A percentile compares a stretch with the other conserved stretches of the same genome.
Evolutionary conservation across 2,113 vertebrate genomes (phyloP).

Genomic region (Tupaia tana): DNA sequence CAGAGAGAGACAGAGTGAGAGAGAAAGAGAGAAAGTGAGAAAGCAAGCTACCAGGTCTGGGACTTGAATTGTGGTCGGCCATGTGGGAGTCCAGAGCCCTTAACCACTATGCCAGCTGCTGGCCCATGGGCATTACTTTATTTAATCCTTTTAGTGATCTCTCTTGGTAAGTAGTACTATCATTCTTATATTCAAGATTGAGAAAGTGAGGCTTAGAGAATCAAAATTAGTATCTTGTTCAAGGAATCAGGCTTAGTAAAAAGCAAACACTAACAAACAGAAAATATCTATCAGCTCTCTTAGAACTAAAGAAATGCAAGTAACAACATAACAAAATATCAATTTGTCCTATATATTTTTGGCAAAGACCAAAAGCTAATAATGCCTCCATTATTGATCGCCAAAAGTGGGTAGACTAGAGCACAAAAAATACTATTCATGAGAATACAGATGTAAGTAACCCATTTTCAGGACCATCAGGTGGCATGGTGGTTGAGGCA

Average conservation of each 20-base stretch:
- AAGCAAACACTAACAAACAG: background rate
- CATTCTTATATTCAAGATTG: background rate
- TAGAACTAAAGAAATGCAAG: background rate
- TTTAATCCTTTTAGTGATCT: background rate
- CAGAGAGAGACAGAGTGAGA: too few relatives aligned
- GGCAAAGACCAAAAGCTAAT: conserved; percentile 30
- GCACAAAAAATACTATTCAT: background rate
- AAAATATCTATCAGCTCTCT: conserved; percentile 44
- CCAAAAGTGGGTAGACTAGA: background rate
- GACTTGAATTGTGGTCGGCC: too few relatives aligned
- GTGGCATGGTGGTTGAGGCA: too few relatives aligned
- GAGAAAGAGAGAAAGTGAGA: too few relatives aligned
- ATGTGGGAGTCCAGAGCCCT: too few relatives aligned
- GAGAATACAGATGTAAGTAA: background rate
- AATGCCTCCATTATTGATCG: background rate
- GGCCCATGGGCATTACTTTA: too few relatives aligned
- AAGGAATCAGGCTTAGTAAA: background rate
- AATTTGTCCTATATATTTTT: background rate
- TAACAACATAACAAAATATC: conserved; percentile 13
- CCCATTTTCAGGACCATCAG: background rate
- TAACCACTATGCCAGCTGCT: too few relatives aligned
- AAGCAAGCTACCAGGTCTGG: too few relatives aligned
- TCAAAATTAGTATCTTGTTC: background rate
- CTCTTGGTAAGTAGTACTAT: background rate
- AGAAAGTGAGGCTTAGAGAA: background rate